Percentiles rank a stretch among this genome's conserved stretches.
Evolutionary conservation across 2,888 invertebrate species (phyloP).

Genomic region (Acronicta aceris): DNA sequence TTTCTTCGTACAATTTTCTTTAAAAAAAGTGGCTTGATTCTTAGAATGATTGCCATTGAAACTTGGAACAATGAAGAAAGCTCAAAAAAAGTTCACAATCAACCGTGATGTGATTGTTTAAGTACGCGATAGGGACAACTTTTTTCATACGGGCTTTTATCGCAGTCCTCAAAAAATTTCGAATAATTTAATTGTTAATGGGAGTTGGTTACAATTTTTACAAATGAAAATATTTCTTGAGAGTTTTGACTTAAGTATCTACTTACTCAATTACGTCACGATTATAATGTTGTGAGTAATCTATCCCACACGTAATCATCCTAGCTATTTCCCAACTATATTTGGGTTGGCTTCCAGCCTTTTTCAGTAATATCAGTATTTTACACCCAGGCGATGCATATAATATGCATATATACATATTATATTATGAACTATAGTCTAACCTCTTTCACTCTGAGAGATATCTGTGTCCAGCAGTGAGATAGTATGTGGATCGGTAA

Average conservation of each 20-base stretch:
- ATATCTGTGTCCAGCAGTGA: no score
- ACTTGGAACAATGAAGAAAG: conserved; percentile 37
- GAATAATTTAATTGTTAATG: conserved; percentile 18
- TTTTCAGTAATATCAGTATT: no score
- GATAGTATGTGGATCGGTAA: no score
- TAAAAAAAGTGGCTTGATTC: conserved; percentile 20
- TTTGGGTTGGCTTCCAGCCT: no score
- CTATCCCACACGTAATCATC: no score
- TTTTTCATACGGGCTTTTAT: conserved; percentile 36
- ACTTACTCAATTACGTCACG: no score
- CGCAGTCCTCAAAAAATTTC: conserved; percentile 8
- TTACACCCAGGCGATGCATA: no score
- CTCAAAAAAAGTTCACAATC: conserved; percentile 51
- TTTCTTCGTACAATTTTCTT: conserved; percentile 16
- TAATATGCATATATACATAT: no score
- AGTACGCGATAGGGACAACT: conserved; percentile 43
- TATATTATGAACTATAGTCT: no score
- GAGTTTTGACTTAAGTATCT: not conserved
- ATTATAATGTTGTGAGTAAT: no score
- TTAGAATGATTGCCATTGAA: conserved; percentile 44
- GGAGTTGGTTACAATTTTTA: conserved; percentile 20
- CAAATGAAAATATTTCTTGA: not conserved
- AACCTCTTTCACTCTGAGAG: no score
- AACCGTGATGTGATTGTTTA: conserved; percentile 53
- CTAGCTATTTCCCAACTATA: no score